These are phyloP conservation scores for Morone chrysops DNA, from an alignment of 2,113 vertebrate species.

Conservation along the genomic window DNA sequence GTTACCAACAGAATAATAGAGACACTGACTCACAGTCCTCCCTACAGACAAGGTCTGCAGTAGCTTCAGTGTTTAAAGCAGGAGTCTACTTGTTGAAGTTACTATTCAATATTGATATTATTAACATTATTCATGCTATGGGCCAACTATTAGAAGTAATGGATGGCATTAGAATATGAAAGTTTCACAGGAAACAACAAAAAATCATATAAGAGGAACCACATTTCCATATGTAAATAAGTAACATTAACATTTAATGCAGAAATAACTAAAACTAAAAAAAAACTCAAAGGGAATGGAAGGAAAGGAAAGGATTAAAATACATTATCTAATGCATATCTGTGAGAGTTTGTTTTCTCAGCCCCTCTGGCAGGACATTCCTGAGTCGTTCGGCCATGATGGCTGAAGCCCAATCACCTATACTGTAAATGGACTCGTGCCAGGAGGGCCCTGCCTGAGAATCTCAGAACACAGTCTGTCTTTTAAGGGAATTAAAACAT, in stretches of 20 bases:
- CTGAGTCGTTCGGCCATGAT: conserved; percentile 6
- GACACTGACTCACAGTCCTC: neutral
- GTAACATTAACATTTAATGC: neutral
- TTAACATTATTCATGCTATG: neutral
- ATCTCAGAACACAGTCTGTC: conserved; percentile 8
- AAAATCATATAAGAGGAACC: neutral
- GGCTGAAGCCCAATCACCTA: conserved; percentile 11
- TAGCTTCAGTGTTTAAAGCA: neutral
- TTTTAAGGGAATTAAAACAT: conserved; percentile 50
- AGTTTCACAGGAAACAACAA: neutral
- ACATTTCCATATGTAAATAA: neutral
- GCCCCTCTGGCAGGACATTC: neutral
- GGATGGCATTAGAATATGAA: neutral
- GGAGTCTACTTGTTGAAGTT: neutral
- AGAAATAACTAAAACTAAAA: neutral
- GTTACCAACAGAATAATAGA: conserved; percentile 27
- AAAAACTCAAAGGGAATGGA: neutral
- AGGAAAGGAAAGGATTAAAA: neutral
- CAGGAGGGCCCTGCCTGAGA: conserved; percentile 3
- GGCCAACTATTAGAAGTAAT: neutral
- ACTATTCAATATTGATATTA: neutral
- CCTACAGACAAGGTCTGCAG: neutral
- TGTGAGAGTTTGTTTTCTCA: neutral
- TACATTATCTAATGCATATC: neutral
- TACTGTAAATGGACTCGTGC: conserved; percentile 12